Conservation (phyloP, 2,797 vertebrate genomes). For the Acridotheres tristis region DNA sequence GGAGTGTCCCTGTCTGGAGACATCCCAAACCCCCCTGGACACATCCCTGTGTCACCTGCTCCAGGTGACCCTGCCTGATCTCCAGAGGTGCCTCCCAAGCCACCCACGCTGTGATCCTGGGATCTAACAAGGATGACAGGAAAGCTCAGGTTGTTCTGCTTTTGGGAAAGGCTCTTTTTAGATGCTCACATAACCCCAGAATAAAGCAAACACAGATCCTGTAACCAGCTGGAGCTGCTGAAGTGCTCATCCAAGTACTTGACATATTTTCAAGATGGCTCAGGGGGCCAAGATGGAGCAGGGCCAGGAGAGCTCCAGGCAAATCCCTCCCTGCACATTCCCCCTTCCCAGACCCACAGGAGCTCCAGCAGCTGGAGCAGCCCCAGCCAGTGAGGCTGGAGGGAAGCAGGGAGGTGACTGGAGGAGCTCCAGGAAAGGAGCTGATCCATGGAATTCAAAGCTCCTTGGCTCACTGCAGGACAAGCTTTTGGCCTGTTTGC, state of each 20-base stretch:
- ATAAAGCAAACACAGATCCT: not conserved
- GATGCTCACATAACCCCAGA: rapidly evolving
- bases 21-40: not conserved
- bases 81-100: not conserved
- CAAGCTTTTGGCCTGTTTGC: not conserved
- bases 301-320: not conserved
- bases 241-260: not conserved
- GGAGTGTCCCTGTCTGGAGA: not conserved
- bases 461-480: not conserved
- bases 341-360: not conserved
- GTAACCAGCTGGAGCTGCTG: not conserved
- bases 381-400: not conserved
- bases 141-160: not conserved
- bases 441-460: not conserved
- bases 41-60: not conserved
- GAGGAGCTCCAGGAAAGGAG: not conserved
- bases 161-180: not conserved
- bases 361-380: not conserved
- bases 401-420: not conserved
- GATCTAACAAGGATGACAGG: too few species aligned
- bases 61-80: not conserved
- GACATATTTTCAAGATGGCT: not conserved
- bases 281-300: not conserved
- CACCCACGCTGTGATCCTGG: not conserved
- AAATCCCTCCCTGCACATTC: not conserved